A percentile compares a stretch with the other conserved stretches of the same genome.
Conservation (phyloP, 2,888 invertebrate genomes). For the Monoplex corrugatus region DNA sequence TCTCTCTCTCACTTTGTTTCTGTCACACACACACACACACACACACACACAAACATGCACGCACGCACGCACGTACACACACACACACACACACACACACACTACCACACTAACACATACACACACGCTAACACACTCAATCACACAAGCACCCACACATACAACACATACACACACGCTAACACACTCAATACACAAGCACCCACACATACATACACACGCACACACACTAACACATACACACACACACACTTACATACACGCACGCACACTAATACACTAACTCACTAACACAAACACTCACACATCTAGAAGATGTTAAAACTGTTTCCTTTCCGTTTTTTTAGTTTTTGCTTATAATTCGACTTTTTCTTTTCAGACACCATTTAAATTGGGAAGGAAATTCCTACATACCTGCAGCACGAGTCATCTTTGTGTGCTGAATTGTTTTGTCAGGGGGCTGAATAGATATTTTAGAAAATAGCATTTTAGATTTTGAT, state of each 20-base stretch:
- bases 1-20: no score
- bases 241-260: not conserved
- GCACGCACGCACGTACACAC: not conserved
- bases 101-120: slow-evolving; percentile 1
- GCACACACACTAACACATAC: not conserved
- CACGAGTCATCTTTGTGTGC: no score
- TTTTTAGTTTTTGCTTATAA: no score
- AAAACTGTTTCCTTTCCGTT: no score
- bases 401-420: no score
- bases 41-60: not conserved
- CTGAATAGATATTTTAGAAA: no score
- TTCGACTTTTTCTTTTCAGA: not conserved
- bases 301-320: no score
- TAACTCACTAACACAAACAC: not conserved
- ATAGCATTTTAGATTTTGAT: no score
- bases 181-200: not conserved
- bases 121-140: not conserved
- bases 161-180: slow-evolving; percentile 14
- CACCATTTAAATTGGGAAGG: no score
- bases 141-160: not conserved
- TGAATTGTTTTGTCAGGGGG: no score
- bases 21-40: not conserved
- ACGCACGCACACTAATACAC: not conserved
- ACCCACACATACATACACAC: not conserved
- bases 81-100: slow-evolving; percentile 4